Conservation (phyloP, 2,797 vertebrate genomes). For the Setipinna tenuifilis region DNA sequence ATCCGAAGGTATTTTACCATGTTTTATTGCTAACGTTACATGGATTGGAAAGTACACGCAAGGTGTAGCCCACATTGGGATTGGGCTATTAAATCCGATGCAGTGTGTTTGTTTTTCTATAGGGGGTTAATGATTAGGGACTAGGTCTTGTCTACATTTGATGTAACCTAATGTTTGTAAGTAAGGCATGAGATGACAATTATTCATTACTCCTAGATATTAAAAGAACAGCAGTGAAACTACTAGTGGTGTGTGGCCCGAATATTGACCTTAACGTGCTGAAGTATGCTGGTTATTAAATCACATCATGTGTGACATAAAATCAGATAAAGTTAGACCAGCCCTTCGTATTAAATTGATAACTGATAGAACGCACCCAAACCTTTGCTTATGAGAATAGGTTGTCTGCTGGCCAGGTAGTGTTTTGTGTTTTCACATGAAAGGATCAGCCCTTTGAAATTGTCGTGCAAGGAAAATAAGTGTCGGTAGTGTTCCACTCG, state of each 20-base stretch:
- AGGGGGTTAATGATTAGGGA: constrained; percentile 15
- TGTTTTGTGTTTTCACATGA: neutral
- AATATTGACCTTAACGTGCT: neutral
- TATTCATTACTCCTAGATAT: neutral
- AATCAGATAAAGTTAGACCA: neutral
- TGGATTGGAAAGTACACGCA: neutral
- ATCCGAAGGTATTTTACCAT: constrained; percentile 72
- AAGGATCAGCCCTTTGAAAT: neutral
- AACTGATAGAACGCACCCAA: neutral
- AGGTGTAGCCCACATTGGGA: neutral
- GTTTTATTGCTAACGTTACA: constrained; percentile 5
- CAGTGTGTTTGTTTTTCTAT: neutral
- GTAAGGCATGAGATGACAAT: neutral
- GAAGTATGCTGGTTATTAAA: neutral
- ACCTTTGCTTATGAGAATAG: neutral
- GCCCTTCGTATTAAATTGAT: neutral
- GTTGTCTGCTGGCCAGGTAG: neutral
- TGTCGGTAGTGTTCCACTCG: neutral
- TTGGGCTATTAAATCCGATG: neutral
- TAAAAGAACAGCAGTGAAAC: neutral
- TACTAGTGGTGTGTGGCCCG: neutral
- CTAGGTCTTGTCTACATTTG: neutral
- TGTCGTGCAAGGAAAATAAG: neutral
- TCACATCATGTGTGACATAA: neutral
- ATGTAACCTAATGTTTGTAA: neutral